A percentile compares a stretch with the other conserved stretches of the same genome.
phyloP scores from a whole-genome alignment of 2,797 vertebrate species.

The Trematomus bernacchii region DNA sequence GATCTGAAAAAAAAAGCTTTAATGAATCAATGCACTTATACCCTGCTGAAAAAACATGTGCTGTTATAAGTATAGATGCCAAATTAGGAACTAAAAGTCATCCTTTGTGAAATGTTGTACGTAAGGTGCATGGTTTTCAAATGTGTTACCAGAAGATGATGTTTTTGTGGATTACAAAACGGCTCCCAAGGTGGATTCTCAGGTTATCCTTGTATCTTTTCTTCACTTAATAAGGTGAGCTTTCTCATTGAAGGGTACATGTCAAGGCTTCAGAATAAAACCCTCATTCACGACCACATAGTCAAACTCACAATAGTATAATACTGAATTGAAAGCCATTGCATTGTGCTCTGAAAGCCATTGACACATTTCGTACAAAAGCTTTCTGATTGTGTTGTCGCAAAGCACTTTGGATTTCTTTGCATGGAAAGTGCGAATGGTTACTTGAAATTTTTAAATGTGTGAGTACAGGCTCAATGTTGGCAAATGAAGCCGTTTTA shows the following conservation, averaged over 20 bases:
- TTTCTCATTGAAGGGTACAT: background rate
- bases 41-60: slow-evolving; percentile 14
- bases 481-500: slow-evolving; percentile 11
- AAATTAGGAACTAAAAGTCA: background rate
- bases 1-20: slow-evolving; percentile 43
- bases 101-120: background rate
- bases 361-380: slow-evolving; percentile 1
- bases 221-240: background rate
- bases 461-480: background rate
- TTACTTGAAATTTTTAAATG: background rate
- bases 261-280: slow-evolving; percentile 2
- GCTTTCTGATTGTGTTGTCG: background rate
- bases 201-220: background rate
- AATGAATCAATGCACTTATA: slow-evolving; percentile 43
- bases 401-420: background rate
- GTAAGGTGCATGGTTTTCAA: background rate
- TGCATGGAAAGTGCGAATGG: background rate
- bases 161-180: background rate
- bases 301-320: background rate
- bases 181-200: background rate
- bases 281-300: background rate
- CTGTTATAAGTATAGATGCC: slow-evolving; percentile 38
- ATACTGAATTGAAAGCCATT: slow-evolving; percentile 2
- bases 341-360: background rate
- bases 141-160: background rate